A percentile compares a stretch with the other conserved stretches of the same genome.
Conservation (phyloP, 2,113 vertebrate species). For the Mirza zaza region DNA sequence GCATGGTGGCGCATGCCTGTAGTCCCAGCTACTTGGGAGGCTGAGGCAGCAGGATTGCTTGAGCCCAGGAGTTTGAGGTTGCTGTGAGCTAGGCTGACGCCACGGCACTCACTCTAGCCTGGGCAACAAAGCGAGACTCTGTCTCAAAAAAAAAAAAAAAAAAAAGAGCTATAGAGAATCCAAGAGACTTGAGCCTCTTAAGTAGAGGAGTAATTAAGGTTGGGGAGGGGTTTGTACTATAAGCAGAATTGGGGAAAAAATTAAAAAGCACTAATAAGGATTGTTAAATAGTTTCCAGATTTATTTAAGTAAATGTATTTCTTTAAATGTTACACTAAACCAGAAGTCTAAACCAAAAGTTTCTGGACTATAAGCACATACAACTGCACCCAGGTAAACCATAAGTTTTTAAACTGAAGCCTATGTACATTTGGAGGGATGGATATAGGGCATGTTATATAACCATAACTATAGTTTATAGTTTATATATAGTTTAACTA, state of each 20-base stretch:
- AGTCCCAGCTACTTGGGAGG: no score
- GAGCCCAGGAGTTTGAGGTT: no score
- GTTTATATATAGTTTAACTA: no score
- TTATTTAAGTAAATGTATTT: conserved; percentile 7
- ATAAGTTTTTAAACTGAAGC: neutral
- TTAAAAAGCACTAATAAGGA: neutral
- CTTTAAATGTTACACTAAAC: neutral
- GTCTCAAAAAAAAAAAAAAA: no score
- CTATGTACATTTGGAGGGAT: neutral
- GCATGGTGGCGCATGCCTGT: no score
- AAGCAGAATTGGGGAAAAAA: neutral
- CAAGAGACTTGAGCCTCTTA: neutral
- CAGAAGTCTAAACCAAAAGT: neutral
- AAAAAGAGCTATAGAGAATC: neutral
- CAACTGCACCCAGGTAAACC: neutral
- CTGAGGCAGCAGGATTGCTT: no score
- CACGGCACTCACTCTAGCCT: no score
- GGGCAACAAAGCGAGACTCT: no score
- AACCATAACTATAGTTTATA: no score
- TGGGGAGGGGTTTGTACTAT: neutral
- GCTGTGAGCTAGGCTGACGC: no score
- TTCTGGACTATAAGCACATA: neutral
- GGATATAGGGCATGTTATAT: neutral
- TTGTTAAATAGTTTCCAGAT: neutral
- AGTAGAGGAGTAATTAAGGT: neutral